These are phyloP conservation scores for Mastomys natalensis DNA, from an alignment of 2,113 vertebrate genomes.

Conservation along the genomic window DNA sequence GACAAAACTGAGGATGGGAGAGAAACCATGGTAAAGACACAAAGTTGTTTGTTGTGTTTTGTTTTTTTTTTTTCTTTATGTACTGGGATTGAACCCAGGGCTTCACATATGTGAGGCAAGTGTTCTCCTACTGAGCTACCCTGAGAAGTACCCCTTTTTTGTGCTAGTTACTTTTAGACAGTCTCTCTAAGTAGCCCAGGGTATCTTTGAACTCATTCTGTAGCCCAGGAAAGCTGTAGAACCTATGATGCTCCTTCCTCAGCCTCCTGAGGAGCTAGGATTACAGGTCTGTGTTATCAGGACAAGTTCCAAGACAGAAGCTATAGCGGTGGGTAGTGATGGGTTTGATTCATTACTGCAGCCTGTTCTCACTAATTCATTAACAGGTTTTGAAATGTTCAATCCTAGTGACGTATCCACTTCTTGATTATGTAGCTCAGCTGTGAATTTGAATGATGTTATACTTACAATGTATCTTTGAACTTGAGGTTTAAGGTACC, in stretches of 20 bases:
- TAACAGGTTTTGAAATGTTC: background rate
- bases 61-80: background rate
- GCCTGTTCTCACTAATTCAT: background rate
- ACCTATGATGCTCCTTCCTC: background rate
- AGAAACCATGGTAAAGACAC: background rate
- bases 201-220: background rate
- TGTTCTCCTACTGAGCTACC: background rate
- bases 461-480: conserved; percentile 41
- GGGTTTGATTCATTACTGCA: background rate
- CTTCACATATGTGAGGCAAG: background rate
- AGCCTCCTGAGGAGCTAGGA: background rate
- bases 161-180: background rate
- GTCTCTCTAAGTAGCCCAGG: background rate
- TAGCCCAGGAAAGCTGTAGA: too few species aligned
- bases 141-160: background rate
- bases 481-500: background rate
- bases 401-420: background rate
- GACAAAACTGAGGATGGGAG: background rate
- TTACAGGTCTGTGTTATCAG: background rate
- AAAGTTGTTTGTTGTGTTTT: background rate
- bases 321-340: too few species aligned
- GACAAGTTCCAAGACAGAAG: background rate
- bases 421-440: conserved; percentile 16
- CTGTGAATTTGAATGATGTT: conserved; percentile 7
- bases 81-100: background rate